Evolutionary conservation across 2,888 invertebrate genomes (phyloP).

Genomic region (Epirrhoe alternata): DNA sequence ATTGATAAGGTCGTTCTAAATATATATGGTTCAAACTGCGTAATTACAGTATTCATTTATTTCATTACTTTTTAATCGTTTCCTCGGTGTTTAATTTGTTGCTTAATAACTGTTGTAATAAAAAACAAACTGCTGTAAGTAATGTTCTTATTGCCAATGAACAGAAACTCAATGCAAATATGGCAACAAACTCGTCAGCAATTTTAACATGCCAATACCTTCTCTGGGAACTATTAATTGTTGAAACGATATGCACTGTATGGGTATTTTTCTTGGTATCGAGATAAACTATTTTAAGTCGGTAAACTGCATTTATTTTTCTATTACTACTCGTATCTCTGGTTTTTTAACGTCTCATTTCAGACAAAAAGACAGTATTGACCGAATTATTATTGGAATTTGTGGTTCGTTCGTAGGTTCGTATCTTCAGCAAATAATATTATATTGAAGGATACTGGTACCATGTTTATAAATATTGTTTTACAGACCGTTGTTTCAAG

Average conservation of each 20-base stretch:
- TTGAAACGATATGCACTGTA: not conserved
- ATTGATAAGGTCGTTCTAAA: conserved; percentile 42
- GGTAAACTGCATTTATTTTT: too few species aligned
- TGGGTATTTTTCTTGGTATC: not conserved
- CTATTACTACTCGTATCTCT: too few species aligned
- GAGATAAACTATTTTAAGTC: too few species aligned
- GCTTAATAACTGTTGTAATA: not conserved
- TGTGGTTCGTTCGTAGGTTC: too few species aligned
- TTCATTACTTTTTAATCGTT: conserved; percentile 4
- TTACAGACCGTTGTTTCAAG: not conserved
- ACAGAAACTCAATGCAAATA: not conserved
- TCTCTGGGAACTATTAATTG: not conserved
- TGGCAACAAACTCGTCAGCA: not conserved
- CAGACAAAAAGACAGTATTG: too few species aligned
- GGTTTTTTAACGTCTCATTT: too few species aligned
- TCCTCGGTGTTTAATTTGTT: not conserved
- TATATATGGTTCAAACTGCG: conserved; percentile 10
- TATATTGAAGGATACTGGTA: too few species aligned
- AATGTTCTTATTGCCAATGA: not conserved
- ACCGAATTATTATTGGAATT: too few species aligned
- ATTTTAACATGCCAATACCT: not conserved
- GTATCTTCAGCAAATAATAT: too few species aligned
- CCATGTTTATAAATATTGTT: too few species aligned
- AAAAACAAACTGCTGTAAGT: not conserved
- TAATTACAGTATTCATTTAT: not conserved